Conservation (phyloP, 1,140 invertebrate species). For the Drosophila mojavensis region DNA sequence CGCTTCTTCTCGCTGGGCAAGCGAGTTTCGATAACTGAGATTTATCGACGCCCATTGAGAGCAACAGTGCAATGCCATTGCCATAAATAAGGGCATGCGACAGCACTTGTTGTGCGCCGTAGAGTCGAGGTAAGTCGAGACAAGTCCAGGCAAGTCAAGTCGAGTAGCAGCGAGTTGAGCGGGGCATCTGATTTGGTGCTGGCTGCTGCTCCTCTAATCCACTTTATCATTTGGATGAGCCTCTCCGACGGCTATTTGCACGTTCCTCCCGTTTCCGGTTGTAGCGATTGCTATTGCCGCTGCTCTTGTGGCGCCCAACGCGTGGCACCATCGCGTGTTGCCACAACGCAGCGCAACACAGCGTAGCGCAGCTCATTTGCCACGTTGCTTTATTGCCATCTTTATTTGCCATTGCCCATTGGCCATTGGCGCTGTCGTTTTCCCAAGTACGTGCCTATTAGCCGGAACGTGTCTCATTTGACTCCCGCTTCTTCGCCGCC, state of each 20-base stretch:
- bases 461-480: constrained; percentile 71
- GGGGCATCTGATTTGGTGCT: constrained; percentile 14
- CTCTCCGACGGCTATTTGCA: constrained; percentile 40
- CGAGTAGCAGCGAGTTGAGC: not conserved
- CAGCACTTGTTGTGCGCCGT: constrained; percentile 22
- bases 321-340: constrained; percentile 25
- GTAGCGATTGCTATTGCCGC: not conserved
- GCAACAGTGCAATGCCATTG: constrained; percentile 30
- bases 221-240: constrained; percentile 39
- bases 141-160: not conserved
- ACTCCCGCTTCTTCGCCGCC: not conserved
- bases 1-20: not conserved
- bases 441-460: constrained; percentile 68
- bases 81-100: not conserved
- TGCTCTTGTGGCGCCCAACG: not conserved
- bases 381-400: constrained; percentile 68
- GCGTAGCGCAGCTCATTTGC: constrained; percentile 58
- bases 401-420: constrained; percentile 43
- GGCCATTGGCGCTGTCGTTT: constrained; percentile 45
- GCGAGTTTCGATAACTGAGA: constrained; percentile 27
- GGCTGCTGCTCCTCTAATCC: constrained; percentile 22
- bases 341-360: not conserved
- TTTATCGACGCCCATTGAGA: constrained; percentile 33
- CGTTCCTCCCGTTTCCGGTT: constrained; percentile 36
- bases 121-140: no score